phyloP scores from a whole-genome alignment of 1,140 invertebrate species.

The Euglossa dilemma region DNA sequence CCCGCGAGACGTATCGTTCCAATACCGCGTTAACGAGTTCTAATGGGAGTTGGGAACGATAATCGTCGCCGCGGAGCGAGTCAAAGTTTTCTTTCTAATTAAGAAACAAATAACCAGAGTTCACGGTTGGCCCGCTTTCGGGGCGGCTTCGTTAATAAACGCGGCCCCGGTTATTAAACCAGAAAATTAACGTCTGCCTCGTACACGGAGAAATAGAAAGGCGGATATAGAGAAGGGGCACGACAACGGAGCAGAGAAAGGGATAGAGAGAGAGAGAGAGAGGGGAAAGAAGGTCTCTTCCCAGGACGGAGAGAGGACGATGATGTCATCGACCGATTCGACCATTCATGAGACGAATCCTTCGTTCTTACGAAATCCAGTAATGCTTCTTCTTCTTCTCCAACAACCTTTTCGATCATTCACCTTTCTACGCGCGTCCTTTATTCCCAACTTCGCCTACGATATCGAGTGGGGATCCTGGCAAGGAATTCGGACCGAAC shows the following conservation, averaged over 20 bases:
- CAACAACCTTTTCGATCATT: background rate
- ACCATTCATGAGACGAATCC: conserved; percentile 54
- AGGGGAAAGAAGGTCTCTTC: background rate
- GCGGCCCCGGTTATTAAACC: conserved; percentile 75
- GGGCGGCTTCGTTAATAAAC: conserved; percentile 77
- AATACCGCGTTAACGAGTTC: conserved; percentile 80
- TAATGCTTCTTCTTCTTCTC: background rate
- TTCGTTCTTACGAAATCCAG: conserved; percentile 23
- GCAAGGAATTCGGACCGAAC: too few species aligned
- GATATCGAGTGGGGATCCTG: too few species aligned
- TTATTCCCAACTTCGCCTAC: background rate
- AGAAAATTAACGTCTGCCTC: conserved; percentile 75
- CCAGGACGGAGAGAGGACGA: conserved; percentile 52
- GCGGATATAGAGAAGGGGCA: conserved; percentile 23
- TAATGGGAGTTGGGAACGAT: conserved; percentile 81
- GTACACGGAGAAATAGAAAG: conserved; percentile 59
- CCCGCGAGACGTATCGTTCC: conserved; percentile 78
- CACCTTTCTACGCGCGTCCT: background rate
- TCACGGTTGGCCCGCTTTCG: conserved; percentile 76
- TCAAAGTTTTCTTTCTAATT: conserved; percentile 81
- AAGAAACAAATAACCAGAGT: conserved; percentile 80
- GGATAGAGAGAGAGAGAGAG: background rate
- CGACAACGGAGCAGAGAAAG: conserved; percentile 3
- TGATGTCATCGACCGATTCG: conserved; percentile 71
- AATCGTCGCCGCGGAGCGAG: conserved; percentile 76